Conservation (phyloP, 2,113 vertebrate species). For the Melanostigma gelatinosum region DNA sequence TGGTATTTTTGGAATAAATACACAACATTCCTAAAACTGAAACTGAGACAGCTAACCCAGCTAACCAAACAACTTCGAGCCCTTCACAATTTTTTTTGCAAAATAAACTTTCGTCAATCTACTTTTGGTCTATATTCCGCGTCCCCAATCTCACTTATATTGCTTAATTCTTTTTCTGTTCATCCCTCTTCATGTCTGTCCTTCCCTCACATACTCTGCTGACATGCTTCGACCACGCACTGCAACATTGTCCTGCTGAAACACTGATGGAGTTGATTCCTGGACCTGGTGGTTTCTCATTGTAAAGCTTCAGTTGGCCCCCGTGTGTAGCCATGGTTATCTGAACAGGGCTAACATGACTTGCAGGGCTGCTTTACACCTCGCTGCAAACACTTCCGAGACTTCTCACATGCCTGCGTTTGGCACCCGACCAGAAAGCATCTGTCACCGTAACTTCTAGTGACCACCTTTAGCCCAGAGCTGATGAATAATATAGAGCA, state of each 20-base stretch:
- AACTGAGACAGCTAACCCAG: not conserved
- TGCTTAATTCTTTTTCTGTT: not conserved
- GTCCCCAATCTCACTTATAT: not conserved
- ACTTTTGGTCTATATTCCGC: not conserved
- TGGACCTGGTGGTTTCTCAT: slow-evolving; percentile 28
- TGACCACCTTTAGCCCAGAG: slow-evolving; percentile 74
- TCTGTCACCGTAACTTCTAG: slow-evolving; percentile 72
- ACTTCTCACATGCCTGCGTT: slow-evolving; percentile 76
- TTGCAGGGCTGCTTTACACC: slow-evolving; percentile 73
- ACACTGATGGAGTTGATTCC: slow-evolving; percentile 38
- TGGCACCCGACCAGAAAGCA: slow-evolving; percentile 78
- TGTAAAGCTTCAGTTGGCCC: slow-evolving; percentile 54
- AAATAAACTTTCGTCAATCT: not conserved
- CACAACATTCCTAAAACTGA: not conserved
- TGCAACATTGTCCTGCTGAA: slow-evolving; percentile 14
- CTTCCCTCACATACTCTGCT: not conserved
- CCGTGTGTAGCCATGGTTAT: slow-evolving; percentile 74
- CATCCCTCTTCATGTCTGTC: not conserved
- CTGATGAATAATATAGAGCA: slow-evolving; percentile 80
- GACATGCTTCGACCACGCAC: not conserved
- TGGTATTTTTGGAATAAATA: not conserved
- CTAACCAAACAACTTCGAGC: not conserved
- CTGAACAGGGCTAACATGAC: slow-evolving; percentile 75
- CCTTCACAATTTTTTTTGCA: not conserved
- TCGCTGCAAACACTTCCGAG: slow-evolving; percentile 73